Percentiles rank a stretch among this genome's conserved stretches.
Evolutionary conservation across 2,797 vertebrate genomes (phyloP).

Genomic region (Phylloscopus collybita): DNA sequence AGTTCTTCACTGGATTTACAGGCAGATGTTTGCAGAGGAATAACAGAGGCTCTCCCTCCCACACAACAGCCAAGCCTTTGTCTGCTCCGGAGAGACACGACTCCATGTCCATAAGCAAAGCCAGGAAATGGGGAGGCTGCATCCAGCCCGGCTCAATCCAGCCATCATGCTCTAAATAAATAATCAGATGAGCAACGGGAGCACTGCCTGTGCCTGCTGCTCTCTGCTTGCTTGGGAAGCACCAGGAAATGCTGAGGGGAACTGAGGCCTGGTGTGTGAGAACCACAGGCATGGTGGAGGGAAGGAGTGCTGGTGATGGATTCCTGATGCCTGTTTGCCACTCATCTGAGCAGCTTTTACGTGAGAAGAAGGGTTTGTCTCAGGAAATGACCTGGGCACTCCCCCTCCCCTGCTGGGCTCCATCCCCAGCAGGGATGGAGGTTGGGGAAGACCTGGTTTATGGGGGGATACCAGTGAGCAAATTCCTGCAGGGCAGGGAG

Average conservation of each 20-base stretch:
- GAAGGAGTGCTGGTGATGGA: neutral
- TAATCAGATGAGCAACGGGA: neutral
- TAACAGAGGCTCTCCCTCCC: neutral
- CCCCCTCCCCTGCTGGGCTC: neutral
- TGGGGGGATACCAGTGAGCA: neutral
- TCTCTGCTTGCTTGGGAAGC: neutral
- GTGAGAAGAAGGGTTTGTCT: neutral
- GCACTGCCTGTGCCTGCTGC: fast-evolving
- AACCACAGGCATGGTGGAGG: neutral
- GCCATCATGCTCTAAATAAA: conserved; percentile 45
- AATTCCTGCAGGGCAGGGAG: neutral
- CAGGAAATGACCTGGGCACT: neutral
- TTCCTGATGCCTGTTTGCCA: neutral
- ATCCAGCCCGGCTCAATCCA: neutral
- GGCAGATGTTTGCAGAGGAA: neutral
- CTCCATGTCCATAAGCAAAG: neutral
- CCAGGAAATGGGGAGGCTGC: conserved; percentile 1
- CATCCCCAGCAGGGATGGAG: fast-evolving
- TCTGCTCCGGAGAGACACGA: fast-evolving
- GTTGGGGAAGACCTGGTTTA: neutral
- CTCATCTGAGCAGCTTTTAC: neutral
- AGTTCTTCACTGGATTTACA: neutral
- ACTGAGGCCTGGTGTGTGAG: neutral
- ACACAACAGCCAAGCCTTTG: neutral
- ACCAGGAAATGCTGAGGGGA: fast-evolving